These are phyloP conservation scores for Rhyzopertha dominica DNA, from an alignment of 1,140 invertebrate genomes.

Conservation along the genomic window DNA sequence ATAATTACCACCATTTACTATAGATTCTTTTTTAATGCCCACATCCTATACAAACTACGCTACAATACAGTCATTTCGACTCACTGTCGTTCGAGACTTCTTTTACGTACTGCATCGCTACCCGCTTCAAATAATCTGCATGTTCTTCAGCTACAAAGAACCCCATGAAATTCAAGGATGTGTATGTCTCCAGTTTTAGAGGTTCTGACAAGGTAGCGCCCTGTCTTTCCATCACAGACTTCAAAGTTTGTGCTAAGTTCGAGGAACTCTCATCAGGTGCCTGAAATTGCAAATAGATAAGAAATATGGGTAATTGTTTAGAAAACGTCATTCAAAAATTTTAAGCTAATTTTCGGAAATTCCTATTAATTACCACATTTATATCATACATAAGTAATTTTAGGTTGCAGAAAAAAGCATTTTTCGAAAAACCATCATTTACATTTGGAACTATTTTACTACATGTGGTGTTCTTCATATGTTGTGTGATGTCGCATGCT, in stretches of 20 bases:
- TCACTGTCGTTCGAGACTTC: constrained; percentile 69
- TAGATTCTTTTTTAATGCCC: too few relatives aligned
- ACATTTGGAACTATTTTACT: too few relatives aligned
- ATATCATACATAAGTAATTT: too few relatives aligned
- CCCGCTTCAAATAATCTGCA: constrained; percentile 67
- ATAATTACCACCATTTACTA: too few relatives aligned
- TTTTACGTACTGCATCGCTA: constrained; percentile 71
- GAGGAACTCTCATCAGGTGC: constrained; percentile 66
- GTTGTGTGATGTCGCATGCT: too few relatives aligned
- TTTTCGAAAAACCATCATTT: too few relatives aligned
- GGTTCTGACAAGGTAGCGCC: constrained; percentile 55
- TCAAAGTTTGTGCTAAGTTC: constrained; percentile 59
- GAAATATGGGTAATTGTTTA: constrained; percentile 3
- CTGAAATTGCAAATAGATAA: constrained; percentile 52
- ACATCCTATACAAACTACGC: too few relatives aligned
- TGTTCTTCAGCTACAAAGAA: constrained; percentile 76
- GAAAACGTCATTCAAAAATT: not conserved
- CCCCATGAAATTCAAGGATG: constrained; percentile 82
- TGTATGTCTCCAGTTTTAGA: constrained; percentile 71
- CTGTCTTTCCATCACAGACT: constrained; percentile 63
- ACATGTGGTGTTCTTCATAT: too few relatives aligned
- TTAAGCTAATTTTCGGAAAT: too few relatives aligned
- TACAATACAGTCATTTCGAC: too few relatives aligned
- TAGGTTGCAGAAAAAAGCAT: too few relatives aligned
- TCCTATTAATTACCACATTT: too few relatives aligned